Conservation (phyloP, 2,888 invertebrate genomes). For the Stenoptilia bipunctidactyla region DNA sequence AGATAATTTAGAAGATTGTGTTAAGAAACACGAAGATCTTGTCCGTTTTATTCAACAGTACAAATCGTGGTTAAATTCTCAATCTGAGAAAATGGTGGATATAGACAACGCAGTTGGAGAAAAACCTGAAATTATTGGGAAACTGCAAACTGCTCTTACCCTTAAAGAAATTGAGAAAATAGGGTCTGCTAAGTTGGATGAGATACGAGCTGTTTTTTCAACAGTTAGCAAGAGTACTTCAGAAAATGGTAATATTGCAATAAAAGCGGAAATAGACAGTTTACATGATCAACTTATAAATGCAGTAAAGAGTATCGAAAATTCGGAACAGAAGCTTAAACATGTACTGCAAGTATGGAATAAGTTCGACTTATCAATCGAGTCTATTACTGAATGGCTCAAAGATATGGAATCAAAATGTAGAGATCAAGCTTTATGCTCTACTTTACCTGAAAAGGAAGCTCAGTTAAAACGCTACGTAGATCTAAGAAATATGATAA, state of each 20-base stretch:
- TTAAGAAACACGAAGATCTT: slow-evolving; percentile 86
- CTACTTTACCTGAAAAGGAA: slow-evolving; percentile 85
- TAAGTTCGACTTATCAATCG: slow-evolving; percentile 86
- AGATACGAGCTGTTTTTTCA: slow-evolving; percentile 76
- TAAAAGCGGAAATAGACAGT: slow-evolving; percentile 80
- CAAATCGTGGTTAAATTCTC: slow-evolving; percentile 85
- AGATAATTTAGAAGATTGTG: slow-evolving; percentile 86
- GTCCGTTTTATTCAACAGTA: slow-evolving; percentile 81
- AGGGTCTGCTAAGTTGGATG: slow-evolving; percentile 75
- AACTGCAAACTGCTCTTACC: slow-evolving; percentile 75
- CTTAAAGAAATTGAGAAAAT: slow-evolving; percentile 76
- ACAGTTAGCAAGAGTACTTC: slow-evolving; percentile 84
- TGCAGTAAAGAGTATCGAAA: slow-evolving; percentile 76
- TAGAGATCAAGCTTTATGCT: slow-evolving; percentile 87
- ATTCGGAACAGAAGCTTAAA: slow-evolving; percentile 80
- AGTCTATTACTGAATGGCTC: slow-evolving; percentile 88
- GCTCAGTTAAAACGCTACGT: slow-evolving; percentile 79
- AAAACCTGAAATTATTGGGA: slow-evolving; percentile 82
- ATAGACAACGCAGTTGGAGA: slow-evolving; percentile 89
- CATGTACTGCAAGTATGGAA: slow-evolving; percentile 86
- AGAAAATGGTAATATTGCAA: slow-evolving; percentile 79
- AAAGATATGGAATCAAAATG: slow-evolving; percentile 86
- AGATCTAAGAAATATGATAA: slow-evolving; percentile 80
- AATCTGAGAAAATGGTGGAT: slow-evolving; percentile 84
- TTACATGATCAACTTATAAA: slow-evolving; percentile 77